phyloP scores from a whole-genome alignment of 2,113 vertebrate genomes.

The Lamprotornis superbus region DNA sequence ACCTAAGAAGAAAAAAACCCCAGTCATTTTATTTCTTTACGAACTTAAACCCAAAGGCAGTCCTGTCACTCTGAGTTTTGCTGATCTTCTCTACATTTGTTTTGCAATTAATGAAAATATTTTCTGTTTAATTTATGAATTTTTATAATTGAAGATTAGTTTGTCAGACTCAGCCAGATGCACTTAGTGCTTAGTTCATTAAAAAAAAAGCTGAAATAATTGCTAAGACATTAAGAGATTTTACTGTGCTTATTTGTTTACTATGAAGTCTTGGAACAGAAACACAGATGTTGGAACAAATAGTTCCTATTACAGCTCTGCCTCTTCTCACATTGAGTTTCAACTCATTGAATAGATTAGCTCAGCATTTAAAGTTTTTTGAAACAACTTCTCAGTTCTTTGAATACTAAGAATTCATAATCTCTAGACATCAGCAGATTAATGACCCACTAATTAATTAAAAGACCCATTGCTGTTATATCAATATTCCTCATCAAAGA shows the following conservation, averaged over 20 bases:
- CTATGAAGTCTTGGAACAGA: background rate
- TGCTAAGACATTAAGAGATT: background rate
- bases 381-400: background rate
- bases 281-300: constrained; percentile 50
- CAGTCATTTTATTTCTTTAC: background rate
- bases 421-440: background rate
- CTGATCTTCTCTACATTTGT: background rate
- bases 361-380: constrained; percentile 8
- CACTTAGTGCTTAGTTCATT: background rate
- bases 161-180: background rate
- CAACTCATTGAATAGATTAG: background rate
- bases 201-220: background rate
- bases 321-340: background rate
- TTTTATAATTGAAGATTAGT: constrained; percentile 3
- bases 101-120: constrained; percentile 3
- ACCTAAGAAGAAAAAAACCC: background rate
- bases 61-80: background rate
- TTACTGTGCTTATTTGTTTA: constrained; percentile 41
- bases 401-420: background rate
- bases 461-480: background rate
- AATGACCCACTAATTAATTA: background rate
- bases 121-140: background rate
- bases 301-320: background rate
- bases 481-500: background rate
- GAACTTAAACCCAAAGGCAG: background rate